Base-by-base conservation (phyloP, 2,797 vertebrate genomes). In the Arctocebus calabarensis region DNA sequence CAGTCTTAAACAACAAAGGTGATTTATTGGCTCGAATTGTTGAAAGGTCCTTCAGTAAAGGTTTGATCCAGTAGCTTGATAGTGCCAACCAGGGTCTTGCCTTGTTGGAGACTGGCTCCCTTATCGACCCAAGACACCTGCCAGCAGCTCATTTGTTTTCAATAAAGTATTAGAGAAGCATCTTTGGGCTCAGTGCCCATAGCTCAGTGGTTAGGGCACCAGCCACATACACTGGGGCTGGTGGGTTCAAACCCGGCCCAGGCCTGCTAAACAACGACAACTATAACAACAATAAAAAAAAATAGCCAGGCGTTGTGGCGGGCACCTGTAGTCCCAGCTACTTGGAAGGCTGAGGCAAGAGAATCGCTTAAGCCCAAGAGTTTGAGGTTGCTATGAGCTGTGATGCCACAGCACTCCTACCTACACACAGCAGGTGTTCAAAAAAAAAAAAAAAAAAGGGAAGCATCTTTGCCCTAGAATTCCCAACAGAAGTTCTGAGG, bases 51-150 rank as follows among this genome's bases (percentile, higher is more conserved):
- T 97, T 97, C 95, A 96, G 97, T 96, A 96, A 93, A 93, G 75
- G 95, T 68, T 97, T 95, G 97, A 96, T 97, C 97, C 91, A 95
- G 96, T 95, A 96, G 73, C 57, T 91, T 70, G 91, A 77, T 29
- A 55, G 10, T 86, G 34, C 45, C 52, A 59, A 6, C 29, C 73
- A 86, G 34, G 23, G 73, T 73, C 34, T 81, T 59, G 12, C 64
- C 87, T 92, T 88, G 95, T 85, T 85, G 48, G 88, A 89, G 45
- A 71, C 40, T 40, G 55, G 29, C 12, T 81, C 34, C 48, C 52
- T 84, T 45, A 40, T 1, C 22, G 34, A 70, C n/a, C 74, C 75
- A 86, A 89, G 68, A 81, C 7, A 22, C 66, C 85, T 84, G 23
- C 59, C 84, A 45, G 61, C 75, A 55, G 34, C 34, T 90, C 61